Evolutionary conservation across 1,140 invertebrate genomes (phyloP).

Genomic region (Teleopsis dalmanni): DNA sequence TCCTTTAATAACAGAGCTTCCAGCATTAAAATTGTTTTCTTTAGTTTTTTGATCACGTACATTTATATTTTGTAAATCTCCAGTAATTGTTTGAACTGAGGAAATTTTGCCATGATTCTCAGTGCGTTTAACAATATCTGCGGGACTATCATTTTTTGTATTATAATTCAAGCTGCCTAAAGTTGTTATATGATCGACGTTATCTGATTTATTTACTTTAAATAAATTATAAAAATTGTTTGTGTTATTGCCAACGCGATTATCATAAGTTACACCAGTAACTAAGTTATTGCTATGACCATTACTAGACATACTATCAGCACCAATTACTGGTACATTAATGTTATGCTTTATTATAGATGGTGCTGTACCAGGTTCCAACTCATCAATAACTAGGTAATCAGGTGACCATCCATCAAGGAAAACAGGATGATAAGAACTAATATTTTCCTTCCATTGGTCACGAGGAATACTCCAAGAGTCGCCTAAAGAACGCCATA

Average conservation of each 20-base stretch:
- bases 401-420: conserved; percentile 92
- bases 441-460: conserved; percentile 79
- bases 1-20: too few relatives aligned
- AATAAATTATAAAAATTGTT: too few relatives aligned
- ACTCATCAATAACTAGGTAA: conserved; percentile 65
- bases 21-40: too few relatives aligned
- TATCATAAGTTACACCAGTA: conserved; percentile 18
- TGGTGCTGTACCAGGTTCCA: conserved; percentile 26
- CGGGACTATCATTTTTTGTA: conserved; percentile 6
- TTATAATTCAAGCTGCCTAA: background rate
- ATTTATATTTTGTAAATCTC: conserved; percentile 34
- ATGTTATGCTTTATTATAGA: conserved; percentile 16
- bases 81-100: conserved; percentile 28
- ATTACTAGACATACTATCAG: background rate
- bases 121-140: conserved; percentile 54
- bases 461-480: conserved; percentile 85
- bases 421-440: conserved; percentile 88
- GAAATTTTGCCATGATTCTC: conserved; percentile 40
- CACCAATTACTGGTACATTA: background rate
- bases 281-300: background rate
- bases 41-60: conserved; percentile 16
- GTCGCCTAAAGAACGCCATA: conserved; percentile 93
- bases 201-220: too few relatives aligned
- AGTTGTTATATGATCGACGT: background rate
- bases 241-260: conserved; percentile 30